A percentile compares a stretch with the other conserved stretches of the same genome.
These are phyloP conservation scores for Ammodytes marinus DNA, from an alignment of 2,113 vertebrate species.

Conservation along the genomic window DNA sequence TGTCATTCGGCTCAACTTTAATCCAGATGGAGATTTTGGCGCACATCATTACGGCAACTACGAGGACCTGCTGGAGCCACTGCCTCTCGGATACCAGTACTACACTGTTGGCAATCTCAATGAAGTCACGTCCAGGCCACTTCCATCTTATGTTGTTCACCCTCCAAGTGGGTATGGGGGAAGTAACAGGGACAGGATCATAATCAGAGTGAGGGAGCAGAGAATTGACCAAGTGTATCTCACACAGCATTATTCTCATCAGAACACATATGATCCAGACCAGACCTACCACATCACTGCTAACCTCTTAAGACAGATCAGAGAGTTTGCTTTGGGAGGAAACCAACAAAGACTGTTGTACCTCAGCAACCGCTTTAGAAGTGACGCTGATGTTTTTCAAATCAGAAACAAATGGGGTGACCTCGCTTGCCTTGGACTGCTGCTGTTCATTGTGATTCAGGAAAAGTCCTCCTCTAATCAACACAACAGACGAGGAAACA, in stretches of 20 bases:
- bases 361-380: slow-evolving; percentile 51
- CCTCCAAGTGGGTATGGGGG: background rate
- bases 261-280: slow-evolving; percentile 63
- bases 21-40: slow-evolving; percentile 61
- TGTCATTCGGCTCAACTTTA: slow-evolving; percentile 56
- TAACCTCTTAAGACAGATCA: slow-evolving; percentile 58
- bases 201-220: slow-evolving; percentile 56
- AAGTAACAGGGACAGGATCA: slow-evolving; percentile 68
- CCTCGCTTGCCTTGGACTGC: slow-evolving; percentile 67
- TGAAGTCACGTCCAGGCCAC: background rate
- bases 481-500: too few relatives aligned
- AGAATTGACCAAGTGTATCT: slow-evolving; percentile 64
- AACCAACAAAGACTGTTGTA: background rate
- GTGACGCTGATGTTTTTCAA: background rate
- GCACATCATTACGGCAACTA: slow-evolving; percentile 71
- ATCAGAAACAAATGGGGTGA: slow-evolving; percentile 56
- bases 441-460: slow-evolving; percentile 65
- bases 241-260: slow-evolving; percentile 72
- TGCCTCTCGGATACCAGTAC: slow-evolving; percentile 44
- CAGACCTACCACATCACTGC: slow-evolving; percentile 64
- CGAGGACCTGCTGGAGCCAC: slow-evolving; percentile 41
- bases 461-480: slow-evolving; percentile 24
- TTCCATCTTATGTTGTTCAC: slow-evolving; percentile 60
- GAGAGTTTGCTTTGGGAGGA: slow-evolving; percentile 48
- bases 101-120: slow-evolving; percentile 71